Evolutionary conservation across 2,113 vertebrate species (phyloP), one percentile per base, ranked within the genome.

Genomic region (Dissostichus mawsoni): DNA sequence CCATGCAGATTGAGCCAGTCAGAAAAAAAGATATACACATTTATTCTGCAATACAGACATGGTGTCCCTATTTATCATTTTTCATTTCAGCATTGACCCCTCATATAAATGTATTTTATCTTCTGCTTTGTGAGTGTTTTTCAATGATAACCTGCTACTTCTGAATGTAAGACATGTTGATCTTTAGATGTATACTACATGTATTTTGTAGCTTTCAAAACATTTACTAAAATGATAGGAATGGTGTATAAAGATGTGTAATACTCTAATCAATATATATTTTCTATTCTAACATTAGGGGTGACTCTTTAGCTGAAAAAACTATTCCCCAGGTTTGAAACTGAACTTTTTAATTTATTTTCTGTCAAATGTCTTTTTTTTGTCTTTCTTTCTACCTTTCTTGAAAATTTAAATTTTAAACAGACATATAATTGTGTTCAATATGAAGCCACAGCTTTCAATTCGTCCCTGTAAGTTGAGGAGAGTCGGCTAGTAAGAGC

Each of bases 1-100:
- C 69, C 29, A 65, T 51, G 59, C 66, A 48, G 47, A 50, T 57
- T 56, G 33, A 77, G n/a, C 16, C 23, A 52, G 33, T 44, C 16
- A 56, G 71, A 70, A 8, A 25, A 61, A 76, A 75, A 45, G 47
- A 76, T 20, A 0, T 4, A 4, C 1, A 5, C 13, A 68, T 69
- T 17, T 44, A 52, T 11, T 13, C 81, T 20, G 25, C 10, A 36
- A 41, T 64, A 78, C 70, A 86, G 78, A 84, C 78, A 36, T 65
- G 75, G 33, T 36, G 65, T 67, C 66, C n/a, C 16, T 41, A 55
- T 58, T 45, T n/a, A 25, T 67, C 82, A 13, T 6, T n/a, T 2
- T 50, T 48, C 17, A 1, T 16, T 33, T 47, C 23, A 53, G 17
- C 11, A 33, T 29, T 25, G 9, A 17, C 58, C 11, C 68, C 33